A percentile compares a stretch with the other conserved stretches of the same genome.
phyloP scores from a whole-genome alignment of 2,888 invertebrate genomes.

The Saturnia pavonia region DNA sequence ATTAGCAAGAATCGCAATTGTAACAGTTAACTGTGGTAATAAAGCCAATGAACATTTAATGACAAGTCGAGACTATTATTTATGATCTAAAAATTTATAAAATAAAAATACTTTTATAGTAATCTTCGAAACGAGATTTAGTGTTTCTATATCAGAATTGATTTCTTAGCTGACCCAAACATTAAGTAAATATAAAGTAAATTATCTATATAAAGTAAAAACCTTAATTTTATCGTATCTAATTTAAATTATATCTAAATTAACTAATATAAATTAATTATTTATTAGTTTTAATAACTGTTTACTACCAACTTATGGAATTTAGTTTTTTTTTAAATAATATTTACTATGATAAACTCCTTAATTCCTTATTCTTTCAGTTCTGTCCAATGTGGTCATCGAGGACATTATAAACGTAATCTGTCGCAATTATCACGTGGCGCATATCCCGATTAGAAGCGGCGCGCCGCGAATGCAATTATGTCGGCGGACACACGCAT shows the following conservation, averaged over 20 bases:
- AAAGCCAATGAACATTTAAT: conserved; percentile 60
- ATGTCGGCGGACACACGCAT: conserved; percentile 80
- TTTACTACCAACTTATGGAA: no score
- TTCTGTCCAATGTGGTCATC: conserved; percentile 31
- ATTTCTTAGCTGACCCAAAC: no score
- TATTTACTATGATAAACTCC: no score
- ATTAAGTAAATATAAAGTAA: no score
- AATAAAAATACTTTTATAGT: background rate
- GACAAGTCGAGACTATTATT: conserved; percentile 44
- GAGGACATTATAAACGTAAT: conserved; percentile 50
- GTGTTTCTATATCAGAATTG: no score
- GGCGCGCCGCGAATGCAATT: conserved; percentile 71
- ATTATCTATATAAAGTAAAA: background rate
- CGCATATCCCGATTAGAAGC: conserved; percentile 80
- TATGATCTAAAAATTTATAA: conserved; percentile 10
- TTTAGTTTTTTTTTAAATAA: no score
- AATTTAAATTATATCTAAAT: no score
- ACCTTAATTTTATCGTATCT: no score
- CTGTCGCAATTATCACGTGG: conserved; percentile 78
- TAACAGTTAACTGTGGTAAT: conserved; percentile 67
- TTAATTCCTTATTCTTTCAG: no score
- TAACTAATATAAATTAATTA: no score
- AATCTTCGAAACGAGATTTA: no score
- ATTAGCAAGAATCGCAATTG: conserved; percentile 77
- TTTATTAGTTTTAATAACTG: background rate